A percentile compares a stretch with the other conserved stretches of the same genome.
Conservation (phyloP, 2,113 vertebrate species). For the Myanophis thanlyinensis region DNA sequence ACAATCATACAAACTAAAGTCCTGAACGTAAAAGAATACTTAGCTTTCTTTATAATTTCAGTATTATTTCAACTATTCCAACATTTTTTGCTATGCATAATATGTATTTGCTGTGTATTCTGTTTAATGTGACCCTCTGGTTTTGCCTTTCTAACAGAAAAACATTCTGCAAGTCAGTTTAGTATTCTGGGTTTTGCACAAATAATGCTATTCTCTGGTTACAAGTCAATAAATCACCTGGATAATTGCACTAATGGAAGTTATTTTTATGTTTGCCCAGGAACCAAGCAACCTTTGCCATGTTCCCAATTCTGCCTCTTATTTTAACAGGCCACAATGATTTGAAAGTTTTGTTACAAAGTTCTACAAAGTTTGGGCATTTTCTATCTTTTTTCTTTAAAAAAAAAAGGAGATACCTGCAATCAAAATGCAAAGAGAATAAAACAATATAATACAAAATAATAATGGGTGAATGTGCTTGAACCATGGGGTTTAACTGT, state of each 20-base stretch:
- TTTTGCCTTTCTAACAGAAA: neutral
- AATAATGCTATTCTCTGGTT: neutral
- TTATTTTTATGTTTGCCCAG: neutral
- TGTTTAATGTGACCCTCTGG: neutral
- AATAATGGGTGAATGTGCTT: conserved; percentile 16
- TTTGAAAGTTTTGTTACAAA: conserved; percentile 13
- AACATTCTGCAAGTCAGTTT: neutral
- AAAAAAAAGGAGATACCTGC: neutral
- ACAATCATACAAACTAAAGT: neutral
- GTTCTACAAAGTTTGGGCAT: neutral
- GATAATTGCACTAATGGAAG: neutral
- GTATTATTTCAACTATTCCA: neutral
- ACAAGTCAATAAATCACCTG: neutral
- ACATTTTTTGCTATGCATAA: neutral
- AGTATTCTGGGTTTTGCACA: neutral
- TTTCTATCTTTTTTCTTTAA: neutral
- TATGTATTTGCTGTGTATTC: neutral
- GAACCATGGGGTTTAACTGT: neutral
- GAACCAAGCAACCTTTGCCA: neutral
- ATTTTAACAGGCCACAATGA: neutral
- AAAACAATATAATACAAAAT: neutral
- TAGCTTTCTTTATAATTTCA: neutral
- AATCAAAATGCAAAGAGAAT: conserved; percentile 27
- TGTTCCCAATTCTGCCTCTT: neutral
- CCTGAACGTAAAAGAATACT: neutral